Evolutionary conservation across 2,797 vertebrate species (phyloP), one percentile per base, ranked within the genome.

Genomic region (Takifugu ocellatus): DNA sequence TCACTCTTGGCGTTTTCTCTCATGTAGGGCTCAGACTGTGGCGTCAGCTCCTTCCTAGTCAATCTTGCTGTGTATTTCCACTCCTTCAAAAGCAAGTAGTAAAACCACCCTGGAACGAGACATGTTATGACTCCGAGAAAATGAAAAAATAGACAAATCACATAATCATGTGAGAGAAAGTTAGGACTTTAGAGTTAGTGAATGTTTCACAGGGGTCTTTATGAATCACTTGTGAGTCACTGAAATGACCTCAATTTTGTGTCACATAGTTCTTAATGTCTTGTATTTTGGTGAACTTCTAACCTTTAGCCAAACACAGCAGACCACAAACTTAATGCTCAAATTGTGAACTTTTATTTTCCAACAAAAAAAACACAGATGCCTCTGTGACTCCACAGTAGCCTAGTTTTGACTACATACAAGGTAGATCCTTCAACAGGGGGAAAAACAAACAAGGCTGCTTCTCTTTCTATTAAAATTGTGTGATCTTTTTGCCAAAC

Each of bases 151-250:
- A 56, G 64, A 45, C 72, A 63, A 83, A 59, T 89, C 78, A 87
- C 54, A 52, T 80, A 44, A 67, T 70, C 59, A 63, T 24, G 24
- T 59, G 42, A 86, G 84, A 80, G 88, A 90, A 91, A 91, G 90
- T 89, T 77, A 77, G 76, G 66, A 49, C 71, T 54, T 17, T 25
- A 54, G 68, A 59, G 58, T 68, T 73, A 56, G 54, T 77, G 67
- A 72, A 70, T 45, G 55, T 72, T 82, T 15, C n/a, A 36, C 29
- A 54, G 79, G 74, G 80, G 75, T 75, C 62, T 54, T 25, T 1
- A 61, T 90, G 89, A 92, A 71, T 92, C 89, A 91, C 67, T 58
- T n/a, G 29, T n/a, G 53, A 68, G 70, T 50, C 64, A 87, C 84
- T 68, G 72, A 79, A 84, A 79, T 61, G 70, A 51, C 61, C 70